phyloP scores from a whole-genome alignment of 1,140 invertebrate genomes.

The Cotesia chilonis region DNA sequence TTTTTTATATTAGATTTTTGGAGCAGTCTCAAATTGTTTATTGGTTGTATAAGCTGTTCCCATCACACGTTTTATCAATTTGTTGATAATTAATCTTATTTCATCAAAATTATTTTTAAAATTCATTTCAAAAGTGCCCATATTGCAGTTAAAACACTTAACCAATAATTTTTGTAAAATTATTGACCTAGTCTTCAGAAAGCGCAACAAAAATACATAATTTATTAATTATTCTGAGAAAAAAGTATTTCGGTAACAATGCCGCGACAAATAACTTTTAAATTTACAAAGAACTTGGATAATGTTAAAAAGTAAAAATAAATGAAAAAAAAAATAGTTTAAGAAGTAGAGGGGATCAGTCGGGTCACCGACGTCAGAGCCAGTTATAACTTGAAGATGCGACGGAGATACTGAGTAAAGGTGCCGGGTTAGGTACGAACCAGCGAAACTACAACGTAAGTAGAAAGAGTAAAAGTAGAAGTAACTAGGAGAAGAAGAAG shows the following conservation, averaged over 20 bases:
- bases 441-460: neutral
- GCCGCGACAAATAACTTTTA: neutral
- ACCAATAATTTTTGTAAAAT: too few species aligned
- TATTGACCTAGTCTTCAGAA: too few species aligned
- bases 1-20: too few species aligned
- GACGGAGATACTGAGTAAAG: slow-evolving; percentile 37
- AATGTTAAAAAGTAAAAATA: slow-evolving; percentile 35
- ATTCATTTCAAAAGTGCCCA: too few species aligned
- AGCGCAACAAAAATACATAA: too few species aligned
- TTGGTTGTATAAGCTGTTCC: too few species aligned
- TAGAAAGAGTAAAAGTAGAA: slow-evolving; percentile 7
- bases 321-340: slow-evolving; percentile 13
- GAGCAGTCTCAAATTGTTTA: too few species aligned
- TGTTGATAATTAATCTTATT: too few species aligned
- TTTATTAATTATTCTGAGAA: neutral
- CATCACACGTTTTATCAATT: too few species aligned
- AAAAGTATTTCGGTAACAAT: slow-evolving; percentile 27
- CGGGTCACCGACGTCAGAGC: slow-evolving; percentile 51
- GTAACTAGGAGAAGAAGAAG: slow-evolving; percentile 13
- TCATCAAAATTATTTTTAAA: too few species aligned
- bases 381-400: slow-evolving; percentile 47
- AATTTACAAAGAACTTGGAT: slow-evolving; percentile 12
- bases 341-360: slow-evolving; percentile 39
- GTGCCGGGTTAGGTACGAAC: too few species aligned
- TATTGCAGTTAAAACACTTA: too few species aligned